Base-by-base conservation (phyloP, 2,113 vertebrate species). In the Microtus richardsoni region DNA sequence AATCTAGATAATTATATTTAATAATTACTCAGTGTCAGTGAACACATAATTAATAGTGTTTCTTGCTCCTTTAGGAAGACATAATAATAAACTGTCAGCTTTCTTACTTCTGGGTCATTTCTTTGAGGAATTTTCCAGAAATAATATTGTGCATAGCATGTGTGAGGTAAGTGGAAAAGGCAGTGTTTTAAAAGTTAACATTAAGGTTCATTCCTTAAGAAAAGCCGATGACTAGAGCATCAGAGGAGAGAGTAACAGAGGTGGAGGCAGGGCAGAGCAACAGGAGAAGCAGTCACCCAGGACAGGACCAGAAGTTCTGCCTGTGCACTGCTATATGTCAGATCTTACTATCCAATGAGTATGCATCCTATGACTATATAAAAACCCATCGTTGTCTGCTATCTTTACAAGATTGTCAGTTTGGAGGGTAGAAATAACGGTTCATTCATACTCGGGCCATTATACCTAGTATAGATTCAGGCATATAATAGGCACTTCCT, bases 71-170 rank as follows among this genome's bases (percentile, higher is more conserved):
- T 90, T 3, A n/a, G 54, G 14, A 52, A 89, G 79, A 75, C 21
- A 64, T 54, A 95, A 64, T 78, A 49, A 64, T 80, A 85, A 84
- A 30, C 4, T n/a, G 52, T 88, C 49, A 93, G 36, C 49, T 26
- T 78, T 96, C 21, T 96, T 66, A 91, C 12, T 49, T 62, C 5
- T 62, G 82, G 89, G 41, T 73, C 11, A 79, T 88, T 96, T 14
- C 21, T 91, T 71, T 19, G 66, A 13, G 33, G 17, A 21, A 82
- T 62, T 84, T 84, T 19, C n/a, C 26, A 66, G 8, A 44, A 84
- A 14, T 84, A 44, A 47, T 47, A 47, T 33, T 64, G 28, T 85
- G 5, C 16, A 85, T 9, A 85, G 41, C 36, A 66, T 47, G 28
- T 33, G 12, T 85, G 33, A 7, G 8, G 0, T 70, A 12, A 84